These are phyloP conservation scores for Oxyruncus cristatus DNA, from an alignment of 2,113 vertebrate species.

Conservation along the genomic window DNA sequence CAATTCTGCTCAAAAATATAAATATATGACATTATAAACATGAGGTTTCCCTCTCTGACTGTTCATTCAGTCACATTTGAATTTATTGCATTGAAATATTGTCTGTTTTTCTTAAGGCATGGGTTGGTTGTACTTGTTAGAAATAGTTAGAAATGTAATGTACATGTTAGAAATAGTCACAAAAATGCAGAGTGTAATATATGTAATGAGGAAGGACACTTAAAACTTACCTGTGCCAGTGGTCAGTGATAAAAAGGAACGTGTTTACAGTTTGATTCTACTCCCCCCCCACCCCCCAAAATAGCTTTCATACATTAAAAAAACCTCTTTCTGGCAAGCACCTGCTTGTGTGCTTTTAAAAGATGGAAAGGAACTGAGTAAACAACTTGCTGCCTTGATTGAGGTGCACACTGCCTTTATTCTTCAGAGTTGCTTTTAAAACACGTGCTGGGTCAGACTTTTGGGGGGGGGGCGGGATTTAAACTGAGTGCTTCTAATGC, in stretches of 20 bases:
- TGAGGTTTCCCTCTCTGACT: neutral
- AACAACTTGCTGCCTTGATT: neutral
- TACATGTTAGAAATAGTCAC: neutral
- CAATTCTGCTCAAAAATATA: neutral
- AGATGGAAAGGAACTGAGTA: neutral
- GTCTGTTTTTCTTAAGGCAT: neutral
- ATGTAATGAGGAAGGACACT: neutral
- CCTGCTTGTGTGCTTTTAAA: neutral
- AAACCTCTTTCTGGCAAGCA: neutral
- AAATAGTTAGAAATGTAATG: no score
- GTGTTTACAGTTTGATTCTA: neutral
- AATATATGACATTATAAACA: neutral
- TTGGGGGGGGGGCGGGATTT: neutral
- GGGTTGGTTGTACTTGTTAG: neutral
- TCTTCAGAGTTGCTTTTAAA: neutral
- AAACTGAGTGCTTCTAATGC: neutral
- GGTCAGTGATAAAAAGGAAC: neutral
- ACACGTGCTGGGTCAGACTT: neutral
- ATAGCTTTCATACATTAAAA: neutral
- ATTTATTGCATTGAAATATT: neutral
- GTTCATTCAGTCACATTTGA: neutral
- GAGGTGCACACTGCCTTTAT: neutral
- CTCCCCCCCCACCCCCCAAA: neutral
- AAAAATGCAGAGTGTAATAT: neutral
- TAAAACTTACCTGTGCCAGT: neutral